Evolutionary conservation across 2,113 vertebrate species (phyloP).

Genomic region (Cariama cristata): DNA sequence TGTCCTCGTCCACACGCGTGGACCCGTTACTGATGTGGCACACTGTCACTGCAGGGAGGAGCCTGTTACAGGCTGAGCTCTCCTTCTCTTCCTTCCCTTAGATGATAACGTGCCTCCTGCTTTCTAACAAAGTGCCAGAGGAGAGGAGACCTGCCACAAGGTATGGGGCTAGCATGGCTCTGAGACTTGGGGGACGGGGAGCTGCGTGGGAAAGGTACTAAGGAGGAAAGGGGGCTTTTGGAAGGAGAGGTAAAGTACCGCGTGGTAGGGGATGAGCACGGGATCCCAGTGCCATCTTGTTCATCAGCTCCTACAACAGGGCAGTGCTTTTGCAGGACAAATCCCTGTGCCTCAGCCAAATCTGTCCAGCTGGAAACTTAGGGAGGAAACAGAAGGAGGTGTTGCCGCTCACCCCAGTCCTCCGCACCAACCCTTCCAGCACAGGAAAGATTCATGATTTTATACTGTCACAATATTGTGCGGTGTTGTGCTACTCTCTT

Average conservation of each 20-base stretch:
- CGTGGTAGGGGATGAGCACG: neutral
- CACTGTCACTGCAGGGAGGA: constrained; percentile 2
- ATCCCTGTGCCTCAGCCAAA: neutral
- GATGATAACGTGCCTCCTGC: neutral
- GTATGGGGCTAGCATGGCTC: neutral
- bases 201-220: neutral
- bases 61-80: neutral
- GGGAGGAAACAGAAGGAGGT: neutral
- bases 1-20: neutral
- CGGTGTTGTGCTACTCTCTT: neutral
- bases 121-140: neutral
- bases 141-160: constrained; percentile 11
- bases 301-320: neutral
- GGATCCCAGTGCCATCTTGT: neutral
- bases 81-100: neutral
- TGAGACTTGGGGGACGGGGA: neutral
- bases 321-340: neutral
- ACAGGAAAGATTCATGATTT: neutral
- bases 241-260: neutral
- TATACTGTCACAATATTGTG: neutral
- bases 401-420: neutral
- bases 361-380: neutral
- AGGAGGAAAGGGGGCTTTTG: neutral
- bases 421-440: neutral
- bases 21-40: neutral